These are phyloP conservation scores for Gorsachius goisagi DNA, from an alignment of 2,113 vertebrate species.

Conservation along the genomic window DNA sequence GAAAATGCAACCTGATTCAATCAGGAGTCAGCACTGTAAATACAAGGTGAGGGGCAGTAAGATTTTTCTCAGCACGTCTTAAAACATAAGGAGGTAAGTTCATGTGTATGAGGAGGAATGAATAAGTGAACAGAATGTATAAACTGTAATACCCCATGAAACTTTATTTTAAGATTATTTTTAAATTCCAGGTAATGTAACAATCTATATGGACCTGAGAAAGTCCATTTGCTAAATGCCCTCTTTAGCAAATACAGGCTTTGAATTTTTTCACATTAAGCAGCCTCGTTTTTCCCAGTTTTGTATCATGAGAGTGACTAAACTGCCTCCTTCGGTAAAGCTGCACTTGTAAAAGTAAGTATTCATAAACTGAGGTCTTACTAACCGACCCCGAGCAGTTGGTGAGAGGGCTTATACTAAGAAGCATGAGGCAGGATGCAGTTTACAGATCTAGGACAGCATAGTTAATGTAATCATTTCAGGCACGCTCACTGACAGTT, in stretches of 20 bases:
- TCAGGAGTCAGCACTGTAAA: not conserved
- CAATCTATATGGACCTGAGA: not conserved
- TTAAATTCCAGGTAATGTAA: not conserved
- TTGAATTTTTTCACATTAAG: not conserved
- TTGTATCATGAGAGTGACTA: not conserved
- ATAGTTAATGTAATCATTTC: not conserved
- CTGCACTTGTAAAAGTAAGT: not conserved
- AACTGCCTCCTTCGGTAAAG: not conserved
- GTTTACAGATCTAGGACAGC: not conserved
- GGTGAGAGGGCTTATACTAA: not conserved
- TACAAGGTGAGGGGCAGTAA: not conserved
- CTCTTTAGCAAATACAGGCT: not conserved
- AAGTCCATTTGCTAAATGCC: not conserved
- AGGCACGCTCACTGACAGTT: not conserved
- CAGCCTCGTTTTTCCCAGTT: not conserved
- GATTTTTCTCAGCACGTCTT: not conserved
- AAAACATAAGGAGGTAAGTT: not conserved
- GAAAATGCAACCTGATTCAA: not conserved
- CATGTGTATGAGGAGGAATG: not conserved
- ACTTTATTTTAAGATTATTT: not conserved
- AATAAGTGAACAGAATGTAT: not conserved
- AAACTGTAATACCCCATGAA: not conserved
- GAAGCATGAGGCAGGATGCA: constrained; percentile 4
- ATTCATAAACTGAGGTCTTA: not conserved
- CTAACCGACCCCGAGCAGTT: not conserved